Conservation (phyloP, 2,113 vertebrate species). For the Addax nasomaculatus region DNA sequence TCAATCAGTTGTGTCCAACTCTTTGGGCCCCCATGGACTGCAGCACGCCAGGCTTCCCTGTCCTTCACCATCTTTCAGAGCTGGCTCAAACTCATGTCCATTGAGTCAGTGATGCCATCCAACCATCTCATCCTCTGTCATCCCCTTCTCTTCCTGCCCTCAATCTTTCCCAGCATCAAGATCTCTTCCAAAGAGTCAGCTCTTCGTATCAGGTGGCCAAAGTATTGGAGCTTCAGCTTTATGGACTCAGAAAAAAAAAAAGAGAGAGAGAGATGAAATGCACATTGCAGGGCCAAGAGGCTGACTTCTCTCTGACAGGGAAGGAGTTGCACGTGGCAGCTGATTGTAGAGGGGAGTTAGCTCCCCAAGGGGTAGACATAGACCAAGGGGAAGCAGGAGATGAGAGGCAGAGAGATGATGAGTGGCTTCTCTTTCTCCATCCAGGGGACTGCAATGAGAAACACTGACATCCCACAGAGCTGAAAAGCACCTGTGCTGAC, state of each 20-base stretch:
- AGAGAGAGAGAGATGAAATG: not conserved
- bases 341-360: not conserved
- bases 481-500: no score
- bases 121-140: not conserved
- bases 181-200: not conserved
- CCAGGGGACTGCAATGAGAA: not conserved
- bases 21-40: not conserved
- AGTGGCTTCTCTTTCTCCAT: not conserved
- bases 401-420: not conserved
- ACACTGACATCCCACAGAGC: no score
- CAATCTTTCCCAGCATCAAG: not conserved
- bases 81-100: not conserved
- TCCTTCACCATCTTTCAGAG: not conserved
- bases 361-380: not conserved
- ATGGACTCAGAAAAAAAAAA: not conserved
- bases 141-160: not conserved
- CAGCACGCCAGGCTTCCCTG: not conserved
- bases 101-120: not conserved
- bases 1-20: not conserved
- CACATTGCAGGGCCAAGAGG: fast-evolving
- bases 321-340: not conserved
- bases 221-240: not conserved
- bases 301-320: not conserved
- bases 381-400: not conserved
- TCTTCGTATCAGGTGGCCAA: not conserved